Base-by-base conservation (phyloP, 2,113 vertebrate species). In the Zosterops japonicus region DNA sequence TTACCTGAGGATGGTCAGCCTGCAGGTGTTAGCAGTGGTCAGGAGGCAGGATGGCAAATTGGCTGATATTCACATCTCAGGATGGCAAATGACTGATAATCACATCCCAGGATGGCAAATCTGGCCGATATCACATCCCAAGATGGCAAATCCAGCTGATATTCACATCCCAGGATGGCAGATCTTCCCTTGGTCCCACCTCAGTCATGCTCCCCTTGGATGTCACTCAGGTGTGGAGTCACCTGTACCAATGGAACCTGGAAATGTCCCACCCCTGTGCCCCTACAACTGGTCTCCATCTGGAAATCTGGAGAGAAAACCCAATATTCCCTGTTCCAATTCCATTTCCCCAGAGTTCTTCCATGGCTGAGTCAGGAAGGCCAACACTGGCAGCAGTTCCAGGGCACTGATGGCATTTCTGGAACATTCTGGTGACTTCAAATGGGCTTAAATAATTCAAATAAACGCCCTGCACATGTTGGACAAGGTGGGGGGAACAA, bases 381-480 rank as follows among this genome's bases (percentile, higher is more conserved):
- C 28, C 5, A 4, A 14, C 12, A 31, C 46, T 8, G 1, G 59
- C 59, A 41, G 31, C 85, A 16, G 35, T 74, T 84, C 92, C 50
- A 10, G 11, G 57, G 63, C 57, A 7, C 64, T 94, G 55, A 2
- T 71, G 69, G 19, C 33, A 33, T 33, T 74, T 67, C 25, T 61
- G 65, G 50, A 74, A 67, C 59, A 42, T 4, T 39, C 18, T 47
- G 35, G 23, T 44, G 39, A 49, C 71, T 86, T 84, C 70, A 87
- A 42, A 91, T n/a, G 77, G 68, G 41, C 36, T 91, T 65, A 50
- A 95, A 93, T 95, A 85, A 93, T 81, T 80, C 69, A 97, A 95
- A 84, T 68, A 65, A 94, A 85, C 15, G 8, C 21, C 29, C 16
- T 22, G 71, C 15, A 47, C 47, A 55, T 25, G 24, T 75, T 70